Evolutionary conservation across 2,888 invertebrate genomes (phyloP).

Genomic region (Drosophila phalerata): DNA sequence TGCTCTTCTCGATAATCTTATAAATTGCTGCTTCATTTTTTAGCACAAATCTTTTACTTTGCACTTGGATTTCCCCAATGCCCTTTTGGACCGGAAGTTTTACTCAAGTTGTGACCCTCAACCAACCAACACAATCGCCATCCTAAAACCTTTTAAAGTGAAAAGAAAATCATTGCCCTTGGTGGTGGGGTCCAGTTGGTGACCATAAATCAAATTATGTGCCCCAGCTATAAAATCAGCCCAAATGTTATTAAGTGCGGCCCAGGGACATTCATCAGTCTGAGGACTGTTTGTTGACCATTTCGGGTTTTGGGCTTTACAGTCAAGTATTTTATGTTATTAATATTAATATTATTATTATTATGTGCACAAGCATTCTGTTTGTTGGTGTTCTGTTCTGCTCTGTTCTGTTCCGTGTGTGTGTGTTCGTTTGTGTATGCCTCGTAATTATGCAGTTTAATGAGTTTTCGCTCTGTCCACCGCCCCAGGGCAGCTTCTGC

Average conservation of each 20-base stretch:
- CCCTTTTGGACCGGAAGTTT: constrained; percentile 17
- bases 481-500: constrained; percentile 23
- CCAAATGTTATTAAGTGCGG: constrained; percentile 73
- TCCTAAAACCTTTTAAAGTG: constrained; percentile 53
- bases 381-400: constrained; percentile 28
- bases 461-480: constrained; percentile 73
- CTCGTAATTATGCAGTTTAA: constrained; percentile 78
- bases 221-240: constrained; percentile 52
- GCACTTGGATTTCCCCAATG: constrained; percentile 21
- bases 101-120: constrained; percentile 3
- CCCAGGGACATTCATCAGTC: constrained; percentile 65
- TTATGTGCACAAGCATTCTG: constrained; percentile 52
- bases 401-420: background rate
- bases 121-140: background rate
- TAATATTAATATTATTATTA: constrained; percentile 80
- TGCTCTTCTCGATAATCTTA: constrained; percentile 11
- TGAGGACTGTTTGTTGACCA: constrained; percentile 38
- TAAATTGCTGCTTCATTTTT: constrained; percentile 35
- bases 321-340: constrained; percentile 71
- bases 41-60: constrained; percentile 14
- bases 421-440: constrained; percentile 18
- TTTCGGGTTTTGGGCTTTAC: constrained; percentile 43
- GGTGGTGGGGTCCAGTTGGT: constrained; percentile 28
- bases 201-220: constrained; percentile 76
- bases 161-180: constrained; percentile 34